Percentiles rank a stretch among this genome's conserved stretches.
Evolutionary conservation across 2,113 vertebrate genomes (phyloP).

Genomic region (Labeo catla): DNA sequence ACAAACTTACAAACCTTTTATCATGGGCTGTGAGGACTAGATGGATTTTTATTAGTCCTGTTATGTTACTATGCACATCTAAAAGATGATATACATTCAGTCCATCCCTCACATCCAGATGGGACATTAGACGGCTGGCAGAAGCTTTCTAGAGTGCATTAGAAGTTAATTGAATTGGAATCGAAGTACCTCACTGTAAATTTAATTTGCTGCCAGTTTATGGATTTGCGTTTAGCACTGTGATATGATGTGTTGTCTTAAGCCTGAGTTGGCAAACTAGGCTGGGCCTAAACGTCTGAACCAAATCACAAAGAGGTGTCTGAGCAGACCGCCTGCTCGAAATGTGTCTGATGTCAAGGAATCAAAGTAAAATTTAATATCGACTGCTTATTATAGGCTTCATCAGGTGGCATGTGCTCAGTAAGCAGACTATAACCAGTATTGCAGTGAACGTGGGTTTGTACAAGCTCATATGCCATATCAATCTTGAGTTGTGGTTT

Average conservation of each 20-base stretch:
- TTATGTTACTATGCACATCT: constrained; percentile 33
- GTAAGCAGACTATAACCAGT: background rate
- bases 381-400: background rate
- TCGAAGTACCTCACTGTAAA: background rate
- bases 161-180: background rate
- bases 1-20: background rate
- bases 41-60: background rate
- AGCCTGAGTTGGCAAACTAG: constrained; percentile 20
- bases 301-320: background rate
- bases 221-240: constrained; percentile 66
- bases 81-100: background rate
- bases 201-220: background rate
- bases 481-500: background rate
- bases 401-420: background rate
- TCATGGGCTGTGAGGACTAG: constrained; percentile 9
- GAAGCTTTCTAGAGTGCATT: background rate
- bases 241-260: constrained; percentile 57
- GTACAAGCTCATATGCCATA: background rate
- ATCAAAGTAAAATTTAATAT: background rate
- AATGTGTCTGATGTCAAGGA: background rate
- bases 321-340: background rate
- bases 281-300: constrained; percentile 16
- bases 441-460: background rate
- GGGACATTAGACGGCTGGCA: background rate
- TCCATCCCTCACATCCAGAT: background rate